Evolutionary conservation across 2,888 invertebrate genomes (phyloP).

Genomic region (Allolobophora icterica): DNA sequence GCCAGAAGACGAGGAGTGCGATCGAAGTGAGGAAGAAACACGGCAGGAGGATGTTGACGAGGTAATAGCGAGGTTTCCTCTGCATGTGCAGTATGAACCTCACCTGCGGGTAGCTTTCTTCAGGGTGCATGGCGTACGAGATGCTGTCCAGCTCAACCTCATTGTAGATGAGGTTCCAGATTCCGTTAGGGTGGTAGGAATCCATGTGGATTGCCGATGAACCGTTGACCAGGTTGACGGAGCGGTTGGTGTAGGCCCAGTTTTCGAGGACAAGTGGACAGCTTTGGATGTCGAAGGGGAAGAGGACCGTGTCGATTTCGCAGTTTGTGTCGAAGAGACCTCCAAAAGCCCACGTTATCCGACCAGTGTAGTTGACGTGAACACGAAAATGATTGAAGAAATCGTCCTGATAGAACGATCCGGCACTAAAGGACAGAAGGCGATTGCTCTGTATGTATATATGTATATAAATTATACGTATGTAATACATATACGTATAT

Average conservation of each 20-base stretch:
- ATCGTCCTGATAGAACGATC: slow-evolving; percentile 37
- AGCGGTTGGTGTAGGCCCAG: slow-evolving; percentile 42
- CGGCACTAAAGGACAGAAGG: slow-evolving; percentile 37
- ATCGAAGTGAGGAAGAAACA: slow-evolving; percentile 39
- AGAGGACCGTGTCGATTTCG: slow-evolving; percentile 40
- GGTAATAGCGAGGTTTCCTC: slow-evolving; percentile 41
- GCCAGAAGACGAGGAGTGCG: slow-evolving; percentile 43
- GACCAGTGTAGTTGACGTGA: slow-evolving; percentile 35
- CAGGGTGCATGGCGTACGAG: slow-evolving; percentile 34
- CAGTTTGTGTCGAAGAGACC: slow-evolving; percentile 43
- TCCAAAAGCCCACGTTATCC: slow-evolving; percentile 43
- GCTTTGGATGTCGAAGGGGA: slow-evolving; percentile 42
- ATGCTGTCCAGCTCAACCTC: slow-evolving; percentile 32
- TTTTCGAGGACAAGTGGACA: slow-evolving; percentile 40
- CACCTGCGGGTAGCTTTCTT: slow-evolving; percentile 35
- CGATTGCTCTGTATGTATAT: neutral
- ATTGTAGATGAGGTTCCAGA: slow-evolving; percentile 26
- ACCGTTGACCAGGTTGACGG: slow-evolving; percentile 38
- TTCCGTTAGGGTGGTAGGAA: slow-evolving; percentile 40
- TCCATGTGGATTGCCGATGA: slow-evolving; percentile 37
- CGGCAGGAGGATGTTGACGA: slow-evolving; percentile 43
- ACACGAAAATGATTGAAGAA: slow-evolving; percentile 41
- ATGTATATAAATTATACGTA: neutral
- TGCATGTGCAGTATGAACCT: slow-evolving; percentile 36
- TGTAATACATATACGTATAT: no score